Conservation (phyloP, 1,140 invertebrate genomes). For the Dendrolimus kikuchii region DNA sequence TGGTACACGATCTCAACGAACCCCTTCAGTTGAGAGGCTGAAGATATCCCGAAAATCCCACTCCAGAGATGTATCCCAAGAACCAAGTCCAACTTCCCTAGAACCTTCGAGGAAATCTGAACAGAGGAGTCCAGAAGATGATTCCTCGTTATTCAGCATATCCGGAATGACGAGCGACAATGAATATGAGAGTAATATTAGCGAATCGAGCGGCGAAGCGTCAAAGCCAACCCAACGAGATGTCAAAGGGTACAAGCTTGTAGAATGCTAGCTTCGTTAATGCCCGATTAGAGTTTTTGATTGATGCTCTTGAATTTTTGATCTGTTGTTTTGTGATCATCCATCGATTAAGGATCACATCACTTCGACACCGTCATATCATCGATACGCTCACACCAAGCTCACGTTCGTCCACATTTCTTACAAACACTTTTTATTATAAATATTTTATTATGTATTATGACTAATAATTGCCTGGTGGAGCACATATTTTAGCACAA, state of each 20-base stretch:
- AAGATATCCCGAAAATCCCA: slow-evolving; percentile 45
- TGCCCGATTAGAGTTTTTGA: slow-evolving; percentile 40
- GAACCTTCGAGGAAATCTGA: slow-evolving; percentile 59
- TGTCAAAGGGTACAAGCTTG: slow-evolving; percentile 60
- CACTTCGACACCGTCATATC: not conserved
- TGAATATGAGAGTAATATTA: slow-evolving; percentile 68
- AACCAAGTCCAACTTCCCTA: slow-evolving; percentile 60
- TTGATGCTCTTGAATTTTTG: slow-evolving; percentile 48
- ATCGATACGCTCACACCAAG: not conserved
- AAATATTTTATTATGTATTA: too few species aligned
- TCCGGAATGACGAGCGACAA: slow-evolving; percentile 71
- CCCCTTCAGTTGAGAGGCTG: slow-evolving; percentile 46
- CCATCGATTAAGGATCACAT: not conserved
- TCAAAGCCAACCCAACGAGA: slow-evolving; percentile 66
- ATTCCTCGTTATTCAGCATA: slow-evolving; percentile 71
- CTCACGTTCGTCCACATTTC: too few species aligned
- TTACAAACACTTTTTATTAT: too few species aligned
- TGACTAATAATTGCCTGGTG: too few species aligned
- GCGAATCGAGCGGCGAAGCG: slow-evolving; percentile 65
- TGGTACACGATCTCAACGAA: slow-evolving; percentile 48
- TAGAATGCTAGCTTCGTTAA: slow-evolving; percentile 58
- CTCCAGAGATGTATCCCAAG: slow-evolving; percentile 55
- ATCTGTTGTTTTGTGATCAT: slow-evolving; percentile 22
- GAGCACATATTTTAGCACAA: too few species aligned
- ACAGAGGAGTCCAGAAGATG: slow-evolving; percentile 70